Evolutionary conservation across 2,888 invertebrate species (phyloP).

Genomic region (Drosophila mimica): DNA sequence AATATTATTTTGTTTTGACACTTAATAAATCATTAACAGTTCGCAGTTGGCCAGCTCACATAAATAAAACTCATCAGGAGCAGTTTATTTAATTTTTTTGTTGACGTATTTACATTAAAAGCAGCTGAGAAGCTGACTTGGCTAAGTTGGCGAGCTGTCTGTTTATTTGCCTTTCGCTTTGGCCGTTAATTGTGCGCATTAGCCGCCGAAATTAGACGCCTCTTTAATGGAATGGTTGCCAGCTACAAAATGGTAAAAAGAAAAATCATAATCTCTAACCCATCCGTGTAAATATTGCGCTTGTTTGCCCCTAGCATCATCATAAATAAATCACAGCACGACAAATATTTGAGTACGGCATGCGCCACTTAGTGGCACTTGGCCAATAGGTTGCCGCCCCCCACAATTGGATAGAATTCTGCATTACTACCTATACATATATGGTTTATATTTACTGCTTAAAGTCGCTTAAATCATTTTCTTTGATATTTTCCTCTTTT

Average conservation of each 20-base stretch:
- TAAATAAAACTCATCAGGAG: constrained; percentile 36
- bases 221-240: constrained; percentile 43
- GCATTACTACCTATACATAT: background rate
- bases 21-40: constrained; percentile 69
- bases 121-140: constrained; percentile 8
- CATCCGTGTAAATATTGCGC: constrained; percentile 71
- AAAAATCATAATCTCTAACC: constrained; percentile 59
- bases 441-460: background rate
- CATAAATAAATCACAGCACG: constrained; percentile 71
- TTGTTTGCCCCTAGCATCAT: constrained; percentile 70
- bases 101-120: constrained; percentile 45
- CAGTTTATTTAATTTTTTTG: background rate
- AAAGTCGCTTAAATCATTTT: background rate
- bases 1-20: constrained; percentile 66
- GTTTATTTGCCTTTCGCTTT: constrained; percentile 65
- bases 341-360: constrained; percentile 63
- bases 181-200: constrained; percentile 73
- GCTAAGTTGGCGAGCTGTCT: constrained; percentile 17
- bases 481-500: background rate
- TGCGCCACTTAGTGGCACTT: constrained; percentile 51
- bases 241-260: constrained; percentile 6
- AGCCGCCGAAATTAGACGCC: constrained; percentile 64
- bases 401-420: background rate
- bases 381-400: constrained; percentile 9
- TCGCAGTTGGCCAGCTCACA: constrained; percentile 30